Conservation (phyloP, 2,797 vertebrate species). For the Sebastes reedi region DNA sequence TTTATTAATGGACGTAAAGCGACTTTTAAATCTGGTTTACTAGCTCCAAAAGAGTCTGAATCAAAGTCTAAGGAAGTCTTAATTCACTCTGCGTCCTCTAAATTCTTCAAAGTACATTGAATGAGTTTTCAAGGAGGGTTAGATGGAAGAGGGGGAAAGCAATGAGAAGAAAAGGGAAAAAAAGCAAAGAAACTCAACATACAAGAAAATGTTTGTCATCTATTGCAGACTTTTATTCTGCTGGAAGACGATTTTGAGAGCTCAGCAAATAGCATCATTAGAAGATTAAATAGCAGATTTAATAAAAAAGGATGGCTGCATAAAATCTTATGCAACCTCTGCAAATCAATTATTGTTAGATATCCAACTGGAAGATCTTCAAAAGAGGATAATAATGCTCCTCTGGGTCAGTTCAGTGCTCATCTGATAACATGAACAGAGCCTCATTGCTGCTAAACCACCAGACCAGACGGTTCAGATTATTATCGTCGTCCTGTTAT, state of each 20-base stretch:
- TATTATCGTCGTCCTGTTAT: background rate
- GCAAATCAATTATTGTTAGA: background rate
- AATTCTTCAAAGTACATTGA: background rate
- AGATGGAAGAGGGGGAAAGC: background rate
- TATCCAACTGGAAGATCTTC: background rate
- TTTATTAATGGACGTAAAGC: constrained; percentile 16
- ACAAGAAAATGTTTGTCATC: background rate
- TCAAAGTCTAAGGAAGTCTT: background rate
- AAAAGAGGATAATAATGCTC: background rate
- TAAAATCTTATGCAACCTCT: background rate
- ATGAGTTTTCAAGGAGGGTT: background rate
- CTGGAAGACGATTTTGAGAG: background rate
- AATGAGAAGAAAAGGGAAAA: background rate
- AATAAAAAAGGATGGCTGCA: background rate
- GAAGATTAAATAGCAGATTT: background rate
- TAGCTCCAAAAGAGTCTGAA: background rate
- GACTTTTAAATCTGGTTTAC: constrained; percentile 36
- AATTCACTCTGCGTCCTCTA: background rate
- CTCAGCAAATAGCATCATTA: background rate
- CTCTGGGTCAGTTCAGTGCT: background rate
- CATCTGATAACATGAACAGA: background rate
- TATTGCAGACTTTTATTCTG: background rate
- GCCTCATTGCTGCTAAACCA: background rate
- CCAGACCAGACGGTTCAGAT: background rate
- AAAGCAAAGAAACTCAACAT: background rate